Percentiles rank a stretch among this genome's conserved stretches.
Evolutionary conservation across 1,140 invertebrate species (phyloP).

Genomic region (Stenopsyche tienmushanensis): DNA sequence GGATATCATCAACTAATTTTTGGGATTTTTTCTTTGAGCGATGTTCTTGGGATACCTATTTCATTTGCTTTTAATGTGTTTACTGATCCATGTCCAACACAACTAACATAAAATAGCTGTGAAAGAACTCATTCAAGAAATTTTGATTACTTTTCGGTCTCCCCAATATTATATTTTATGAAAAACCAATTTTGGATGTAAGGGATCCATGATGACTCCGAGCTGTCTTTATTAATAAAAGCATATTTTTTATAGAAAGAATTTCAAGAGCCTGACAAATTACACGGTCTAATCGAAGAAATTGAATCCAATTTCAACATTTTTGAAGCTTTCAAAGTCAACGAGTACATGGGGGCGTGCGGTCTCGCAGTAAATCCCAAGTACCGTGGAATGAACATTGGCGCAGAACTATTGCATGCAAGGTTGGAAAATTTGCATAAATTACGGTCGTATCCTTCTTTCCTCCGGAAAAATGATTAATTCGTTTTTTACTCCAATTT

Average conservation of each 20-base stretch:
- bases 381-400: slow-evolving; percentile 36
- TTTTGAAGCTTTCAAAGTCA: slow-evolving; percentile 24
- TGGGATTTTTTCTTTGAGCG: no score
- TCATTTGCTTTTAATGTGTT: not conserved
- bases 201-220: no score
- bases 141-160: no score
- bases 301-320: slow-evolving; percentile 27
- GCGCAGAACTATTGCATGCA: slow-evolving; percentile 29
- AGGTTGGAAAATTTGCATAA: slow-evolving; percentile 18
- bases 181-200: no score
- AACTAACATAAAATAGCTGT: no score
- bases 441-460: not conserved
- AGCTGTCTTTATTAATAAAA: slow-evolving; percentile 1
- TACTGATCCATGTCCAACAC: not conserved
- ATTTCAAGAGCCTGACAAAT: slow-evolving; percentile 4
- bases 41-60: not conserved
- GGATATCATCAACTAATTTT: no score
- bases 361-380: slow-evolving; percentile 28
- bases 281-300: slow-evolving; percentile 23
- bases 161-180: no score
- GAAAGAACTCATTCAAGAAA: no score
- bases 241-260: slow-evolving; percentile 8
- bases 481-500: not conserved
- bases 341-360: slow-evolving; percentile 28
- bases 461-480: not conserved